Conservation (phyloP, 2,888 invertebrate genomes). For the Lottia gigantea region DNA sequence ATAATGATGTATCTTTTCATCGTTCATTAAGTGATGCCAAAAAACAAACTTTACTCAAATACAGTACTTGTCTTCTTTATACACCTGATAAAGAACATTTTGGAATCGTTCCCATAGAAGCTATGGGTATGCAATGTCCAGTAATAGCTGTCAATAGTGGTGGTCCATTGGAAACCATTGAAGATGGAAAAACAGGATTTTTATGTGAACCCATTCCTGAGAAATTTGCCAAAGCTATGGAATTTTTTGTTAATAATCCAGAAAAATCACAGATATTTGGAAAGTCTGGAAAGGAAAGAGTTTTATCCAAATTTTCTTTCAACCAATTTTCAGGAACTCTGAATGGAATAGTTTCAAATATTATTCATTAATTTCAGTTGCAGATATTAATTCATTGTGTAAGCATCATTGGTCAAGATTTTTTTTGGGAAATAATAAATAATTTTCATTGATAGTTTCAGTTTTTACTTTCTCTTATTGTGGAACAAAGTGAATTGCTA, state of each 20-base stretch:
- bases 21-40: constrained; percentile 87
- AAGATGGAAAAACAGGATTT: constrained; percentile 68
- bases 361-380: too few species aligned
- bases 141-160: constrained; percentile 96
- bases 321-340: constrained; percentile 75
- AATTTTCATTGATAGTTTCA: too few species aligned
- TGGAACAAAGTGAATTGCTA: too few species aligned
- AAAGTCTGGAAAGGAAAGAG: constrained; percentile 77
- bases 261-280: constrained; percentile 78
- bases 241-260: constrained; percentile 75
- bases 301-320: constrained; percentile 85
- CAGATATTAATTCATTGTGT: too few species aligned
- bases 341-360: constrained; percentile 34
- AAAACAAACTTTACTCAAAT: constrained; percentile 84
- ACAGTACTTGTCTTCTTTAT: constrained; percentile 86
- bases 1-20: constrained; percentile 81
- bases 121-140: constrained; percentile 93
- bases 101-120: constrained; percentile 98
- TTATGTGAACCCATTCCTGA: constrained; percentile 72
- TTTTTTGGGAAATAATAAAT: too few species aligned
- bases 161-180: constrained; percentile 93
- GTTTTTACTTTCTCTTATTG: too few species aligned
- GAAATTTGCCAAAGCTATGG: constrained; percentile 83
- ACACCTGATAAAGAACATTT: constrained; percentile 98
- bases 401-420: too few species aligned